Base-by-base conservation (phyloP, 2,797 vertebrate species). In the Zenarchopterus dispar region DNA sequence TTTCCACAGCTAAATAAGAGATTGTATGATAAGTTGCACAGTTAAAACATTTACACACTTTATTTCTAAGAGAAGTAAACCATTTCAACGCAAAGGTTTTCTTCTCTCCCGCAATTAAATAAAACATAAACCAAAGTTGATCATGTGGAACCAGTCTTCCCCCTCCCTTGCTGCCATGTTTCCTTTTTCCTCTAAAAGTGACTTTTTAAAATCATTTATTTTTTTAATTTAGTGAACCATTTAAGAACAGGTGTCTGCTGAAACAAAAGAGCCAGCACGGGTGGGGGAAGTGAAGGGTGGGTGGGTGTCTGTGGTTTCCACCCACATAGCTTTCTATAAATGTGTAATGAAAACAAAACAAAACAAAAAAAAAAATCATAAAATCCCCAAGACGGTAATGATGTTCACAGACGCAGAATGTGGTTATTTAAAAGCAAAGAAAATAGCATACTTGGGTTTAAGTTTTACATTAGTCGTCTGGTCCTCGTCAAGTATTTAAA, bases 231-330 rank as follows among this genome's bases (percentile, higher is more conserved):
- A 21, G 18, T 56, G 48, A 76, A 47, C 31, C 8, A 24, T 50
- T 21, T 57, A 23, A 22, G 41, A 68, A 21, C 75, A 81, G 56
- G 69, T 85, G 81, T 69, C 49, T 72, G 56, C 1, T 55, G 43
- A 63, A 63, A 81, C 52, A 78, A 67, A 51, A 60, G 58, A 51
- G 23, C 21, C 31, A 22, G 42, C n/a, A n/a, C 33, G 41, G 57
- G 43, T 5, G 49, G 24, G 26, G 41, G 45, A 22, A 24, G 11
- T 13, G 5, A 52, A 21, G 13, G 3, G 60, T 51, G 55, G 6
- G 53, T 56, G 59, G 64, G 56, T 67, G 75, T 65, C 61, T n/a
- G 63, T 74, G 83, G 84, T 84, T 81, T 62, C 45, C 60, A 64
- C 57, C 56, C 56, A 78, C 80, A 77, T 67, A 57, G 64, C 10